phyloP scores from a whole-genome alignment of 2,113 vertebrate genomes.

The Bostrychus sinensis region DNA sequence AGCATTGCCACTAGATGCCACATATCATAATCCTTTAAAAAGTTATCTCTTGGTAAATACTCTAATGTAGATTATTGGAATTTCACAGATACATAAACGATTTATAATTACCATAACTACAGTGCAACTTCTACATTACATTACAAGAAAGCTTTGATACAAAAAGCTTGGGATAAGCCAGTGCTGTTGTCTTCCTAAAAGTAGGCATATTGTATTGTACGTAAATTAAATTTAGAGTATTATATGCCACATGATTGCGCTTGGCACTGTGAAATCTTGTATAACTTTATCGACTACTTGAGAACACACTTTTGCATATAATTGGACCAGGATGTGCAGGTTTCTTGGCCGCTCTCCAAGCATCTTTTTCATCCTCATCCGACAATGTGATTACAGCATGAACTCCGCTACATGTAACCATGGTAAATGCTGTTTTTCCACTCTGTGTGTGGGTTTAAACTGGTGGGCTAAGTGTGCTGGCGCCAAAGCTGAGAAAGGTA shows the following conservation, averaged over 20 bases:
- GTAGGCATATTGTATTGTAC: too few relatives aligned
- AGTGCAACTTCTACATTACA: too few relatives aligned
- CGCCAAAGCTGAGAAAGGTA: neutral
- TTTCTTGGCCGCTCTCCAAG: neutral
- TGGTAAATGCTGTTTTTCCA: constrained; percentile 28
- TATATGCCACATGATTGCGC: too few relatives aligned
- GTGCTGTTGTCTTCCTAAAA: neutral
- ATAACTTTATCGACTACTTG: neutral
- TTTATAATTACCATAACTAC: too few relatives aligned
- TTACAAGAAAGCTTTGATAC: too few relatives aligned
- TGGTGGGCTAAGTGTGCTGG: neutral
- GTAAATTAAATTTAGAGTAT: neutral
- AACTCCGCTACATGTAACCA: constrained; percentile 48
- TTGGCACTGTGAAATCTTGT: neutral
- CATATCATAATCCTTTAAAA: too few relatives aligned
- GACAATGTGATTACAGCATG: constrained; percentile 20
- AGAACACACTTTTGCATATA: neutral
- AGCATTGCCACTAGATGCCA: neutral
- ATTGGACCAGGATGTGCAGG: neutral
- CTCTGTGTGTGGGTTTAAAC: constrained; percentile 10
- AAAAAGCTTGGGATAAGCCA: neutral
- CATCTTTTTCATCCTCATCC: constrained; percentile 7
- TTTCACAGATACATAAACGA: too few relatives aligned
- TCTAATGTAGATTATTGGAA: too few relatives aligned
- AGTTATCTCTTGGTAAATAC: too few relatives aligned